Conservation (phyloP, 2,113 vertebrate genomes). For the Abramis brama region DNA sequence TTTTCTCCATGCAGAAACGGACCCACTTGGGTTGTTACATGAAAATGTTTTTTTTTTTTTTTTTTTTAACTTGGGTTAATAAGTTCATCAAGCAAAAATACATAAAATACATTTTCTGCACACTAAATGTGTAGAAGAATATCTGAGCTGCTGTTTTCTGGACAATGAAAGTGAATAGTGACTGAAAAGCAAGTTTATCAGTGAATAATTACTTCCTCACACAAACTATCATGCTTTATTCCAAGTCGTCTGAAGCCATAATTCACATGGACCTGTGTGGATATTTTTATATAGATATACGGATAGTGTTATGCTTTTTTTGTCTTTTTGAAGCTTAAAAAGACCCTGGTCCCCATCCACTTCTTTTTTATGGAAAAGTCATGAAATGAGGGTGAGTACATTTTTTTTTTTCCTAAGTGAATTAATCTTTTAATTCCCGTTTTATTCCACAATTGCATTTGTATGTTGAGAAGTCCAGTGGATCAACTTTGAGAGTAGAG, state of each 20-base stretch:
- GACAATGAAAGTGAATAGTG: not conserved
- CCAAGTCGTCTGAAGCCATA: not conserved
- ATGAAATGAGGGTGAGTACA: not conserved
- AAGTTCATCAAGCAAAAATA: slow-evolving; percentile 28
- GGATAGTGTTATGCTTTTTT: not conserved
- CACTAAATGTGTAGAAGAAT: not conserved
- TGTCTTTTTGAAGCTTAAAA: not conserved
- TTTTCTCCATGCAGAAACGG: slow-evolving; percentile 20
- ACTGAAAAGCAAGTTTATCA: not conserved
- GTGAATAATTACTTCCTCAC: not conserved
- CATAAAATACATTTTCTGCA: not conserved
- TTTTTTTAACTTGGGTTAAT: slow-evolving; percentile 41
- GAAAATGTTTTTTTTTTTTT: not conserved
- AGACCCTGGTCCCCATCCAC: not conserved
- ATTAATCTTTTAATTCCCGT: not conserved
- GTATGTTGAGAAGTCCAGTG: not conserved
- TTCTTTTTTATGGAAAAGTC: not conserved
- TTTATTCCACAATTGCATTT: not conserved
- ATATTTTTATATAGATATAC: not conserved
- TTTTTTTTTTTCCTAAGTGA: not conserved
- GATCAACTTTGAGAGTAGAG: not conserved
- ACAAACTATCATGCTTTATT: not conserved
- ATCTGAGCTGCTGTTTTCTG: not conserved
- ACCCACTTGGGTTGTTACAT: slow-evolving; percentile 41
- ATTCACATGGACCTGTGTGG: not conserved